Evolutionary conservation across 2,113 vertebrate genomes (phyloP).

Genomic region (Setophaga coronata): DNA sequence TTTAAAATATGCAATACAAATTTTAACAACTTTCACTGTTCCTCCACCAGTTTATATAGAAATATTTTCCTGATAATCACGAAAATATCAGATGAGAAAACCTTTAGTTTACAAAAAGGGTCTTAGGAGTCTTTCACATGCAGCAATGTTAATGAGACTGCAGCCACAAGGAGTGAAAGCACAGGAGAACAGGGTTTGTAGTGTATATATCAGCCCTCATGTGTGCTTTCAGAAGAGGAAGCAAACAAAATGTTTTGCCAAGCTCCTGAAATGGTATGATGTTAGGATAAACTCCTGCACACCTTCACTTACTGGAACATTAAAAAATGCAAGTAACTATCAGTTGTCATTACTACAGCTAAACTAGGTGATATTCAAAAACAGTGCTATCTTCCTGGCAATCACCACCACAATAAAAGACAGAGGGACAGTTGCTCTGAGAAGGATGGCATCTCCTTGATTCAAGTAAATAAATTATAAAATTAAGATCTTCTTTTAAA

Average conservation of each 20-base stretch:
- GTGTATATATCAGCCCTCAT: neutral
- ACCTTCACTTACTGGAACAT: neutral
- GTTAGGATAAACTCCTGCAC: neutral
- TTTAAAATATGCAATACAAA: neutral
- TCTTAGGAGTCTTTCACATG: neutral
- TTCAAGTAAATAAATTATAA: neutral
- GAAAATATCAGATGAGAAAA: slow-evolving; percentile 1
- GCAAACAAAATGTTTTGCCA: slow-evolving; percentile 56
- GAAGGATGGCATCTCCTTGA: neutral
- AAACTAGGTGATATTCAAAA: neutral
- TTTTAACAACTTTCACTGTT: neutral
- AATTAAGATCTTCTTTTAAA: neutral
- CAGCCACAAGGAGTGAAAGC: neutral
- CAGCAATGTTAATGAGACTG: slow-evolving; percentile 32
- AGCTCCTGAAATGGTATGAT: neutral
- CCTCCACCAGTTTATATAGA: neutral
- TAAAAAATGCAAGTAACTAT: neutral
- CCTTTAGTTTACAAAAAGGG: neutral
- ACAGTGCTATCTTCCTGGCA: neutral
- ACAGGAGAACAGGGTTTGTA: slow-evolving; percentile 37
- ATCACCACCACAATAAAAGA: neutral
- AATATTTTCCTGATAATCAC: neutral
- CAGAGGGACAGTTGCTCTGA: neutral
- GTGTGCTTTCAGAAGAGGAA: slow-evolving; percentile 15
- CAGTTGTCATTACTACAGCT: neutral